Conservation (phyloP, 2,888 invertebrate genomes). For the Agapostemon virescens region DNA sequence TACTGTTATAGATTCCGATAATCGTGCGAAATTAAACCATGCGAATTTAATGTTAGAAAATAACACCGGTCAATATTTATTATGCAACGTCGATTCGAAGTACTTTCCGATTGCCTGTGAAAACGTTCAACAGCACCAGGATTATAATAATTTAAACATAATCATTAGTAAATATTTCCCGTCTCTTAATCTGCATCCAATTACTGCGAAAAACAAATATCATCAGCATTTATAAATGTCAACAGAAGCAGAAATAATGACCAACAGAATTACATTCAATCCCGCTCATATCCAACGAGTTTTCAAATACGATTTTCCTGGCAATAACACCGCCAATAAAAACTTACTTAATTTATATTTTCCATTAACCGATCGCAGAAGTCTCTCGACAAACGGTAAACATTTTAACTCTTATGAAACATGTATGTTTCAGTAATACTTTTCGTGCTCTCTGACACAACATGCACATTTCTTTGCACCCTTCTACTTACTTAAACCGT, state of each 20-base stretch:
- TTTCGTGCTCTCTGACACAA: too few relatives aligned
- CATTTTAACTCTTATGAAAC: too few relatives aligned
- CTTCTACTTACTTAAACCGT: too few relatives aligned
- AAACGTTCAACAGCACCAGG: neutral
- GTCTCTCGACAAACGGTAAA: neutral
- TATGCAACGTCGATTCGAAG: neutral
- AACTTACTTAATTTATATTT: neutral
- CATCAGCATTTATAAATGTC: neutral
- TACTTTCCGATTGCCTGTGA: neutral
- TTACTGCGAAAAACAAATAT: neutral
- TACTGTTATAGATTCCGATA: neutral
- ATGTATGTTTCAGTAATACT: too few relatives aligned
- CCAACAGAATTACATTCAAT: neutral
- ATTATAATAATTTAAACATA: neutral
- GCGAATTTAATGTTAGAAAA: neutral
- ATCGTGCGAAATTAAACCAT: neutral
- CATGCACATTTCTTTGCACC: too few relatives aligned
- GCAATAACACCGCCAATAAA: neutral
- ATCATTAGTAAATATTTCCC: conserved; percentile 1
- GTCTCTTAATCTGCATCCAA: conserved; percentile 3
- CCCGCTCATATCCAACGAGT: neutral
- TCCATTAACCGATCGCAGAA: neutral
- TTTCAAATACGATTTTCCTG: neutral
- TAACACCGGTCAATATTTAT: neutral
- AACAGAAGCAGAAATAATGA: neutral